Evolutionary conservation across 1,140 invertebrate species (phyloP).

Genomic region (Coenobita brevimanus): DNA sequence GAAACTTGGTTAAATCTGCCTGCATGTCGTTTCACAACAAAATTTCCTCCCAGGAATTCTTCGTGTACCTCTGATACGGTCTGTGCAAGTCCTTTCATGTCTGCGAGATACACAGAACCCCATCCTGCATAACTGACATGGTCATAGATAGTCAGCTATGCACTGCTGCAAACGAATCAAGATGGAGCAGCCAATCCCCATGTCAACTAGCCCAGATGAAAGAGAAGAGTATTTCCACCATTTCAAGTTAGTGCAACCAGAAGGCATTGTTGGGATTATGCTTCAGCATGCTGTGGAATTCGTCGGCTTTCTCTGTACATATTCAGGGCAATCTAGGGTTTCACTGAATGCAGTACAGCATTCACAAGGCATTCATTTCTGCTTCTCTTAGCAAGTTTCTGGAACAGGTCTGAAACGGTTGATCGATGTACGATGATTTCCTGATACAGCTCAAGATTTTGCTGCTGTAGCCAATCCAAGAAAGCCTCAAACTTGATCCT

Average conservation of each 20-base stretch:
- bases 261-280: not conserved
- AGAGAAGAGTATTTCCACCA: constrained; percentile 10
- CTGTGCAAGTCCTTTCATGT: too few species aligned
- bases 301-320: not conserved
- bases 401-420: not conserved
- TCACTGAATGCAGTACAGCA: not conserved
- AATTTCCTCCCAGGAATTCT: too few species aligned
- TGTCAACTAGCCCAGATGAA: constrained; percentile 8
- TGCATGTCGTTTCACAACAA: too few species aligned
- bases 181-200: constrained; percentile 13
- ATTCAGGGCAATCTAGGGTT: not conserved
- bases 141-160: constrained; percentile 31
- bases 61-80: too few species aligned
- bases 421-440: not conserved
- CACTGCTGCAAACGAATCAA: constrained; percentile 26
- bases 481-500: not conserved
- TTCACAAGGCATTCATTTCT: not conserved
- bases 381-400: not conserved
- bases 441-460: too few species aligned
- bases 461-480: too few species aligned
- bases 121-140: constrained; percentile 3
- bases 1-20: too few species aligned
- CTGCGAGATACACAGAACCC: too few species aligned
- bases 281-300: not conserved
- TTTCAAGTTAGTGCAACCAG: not conserved